A percentile compares a stretch with the other conserved stretches of the same genome.
Evolutionary conservation across 2,797 vertebrate genomes (phyloP).

Genomic region (Pampus argenteus): DNA sequence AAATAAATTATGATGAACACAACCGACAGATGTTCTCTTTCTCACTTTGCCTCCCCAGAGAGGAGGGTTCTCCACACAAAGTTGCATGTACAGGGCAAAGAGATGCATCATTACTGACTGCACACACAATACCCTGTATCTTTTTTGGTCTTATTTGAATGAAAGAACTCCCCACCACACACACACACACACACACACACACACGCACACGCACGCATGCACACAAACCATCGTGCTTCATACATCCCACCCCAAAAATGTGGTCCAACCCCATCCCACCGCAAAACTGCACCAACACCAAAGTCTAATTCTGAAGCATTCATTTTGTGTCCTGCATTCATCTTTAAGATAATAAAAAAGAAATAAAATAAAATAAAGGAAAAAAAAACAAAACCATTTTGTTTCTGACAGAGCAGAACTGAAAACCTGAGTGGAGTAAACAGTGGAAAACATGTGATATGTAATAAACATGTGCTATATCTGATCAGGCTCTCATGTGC

Average conservation of each 20-base stretch:
- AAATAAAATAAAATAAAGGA: slow-evolving; percentile 40
- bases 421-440: slow-evolving; percentile 84
- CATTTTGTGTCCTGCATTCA: slow-evolving; percentile 19
- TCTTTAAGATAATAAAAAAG: slow-evolving; percentile 46
- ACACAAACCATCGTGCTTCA: slow-evolving; percentile 26
- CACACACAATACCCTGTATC: slow-evolving; percentile 15
- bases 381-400: slow-evolving; percentile 37
- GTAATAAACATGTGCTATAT: slow-evolving; percentile 69
- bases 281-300: slow-evolving; percentile 17
- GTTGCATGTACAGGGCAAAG: slow-evolving; percentile 5
- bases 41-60: neutral
- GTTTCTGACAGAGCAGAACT: slow-evolving; percentile 75
- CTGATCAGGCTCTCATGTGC: slow-evolving; percentile 61
- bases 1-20: slow-evolving; percentile 7
- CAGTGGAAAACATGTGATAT: slow-evolving; percentile 76
- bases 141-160: slow-evolving; percentile 62
- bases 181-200: slow-evolving; percentile 18
- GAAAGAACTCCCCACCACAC: slow-evolving; percentile 23
- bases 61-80: neutral
- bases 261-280: slow-evolving; percentile 7
- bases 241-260: neutral
- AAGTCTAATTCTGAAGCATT: slow-evolving; percentile 29
- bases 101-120: slow-evolving; percentile 10
- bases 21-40: slow-evolving; percentile 5
- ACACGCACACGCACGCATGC: slow-evolving; percentile 7